A percentile compares a stretch with the other conserved stretches of the same genome.
Evolutionary conservation across 2,113 vertebrate species (phyloP).

Genomic region (Cochlearius cochlearius): DNA sequence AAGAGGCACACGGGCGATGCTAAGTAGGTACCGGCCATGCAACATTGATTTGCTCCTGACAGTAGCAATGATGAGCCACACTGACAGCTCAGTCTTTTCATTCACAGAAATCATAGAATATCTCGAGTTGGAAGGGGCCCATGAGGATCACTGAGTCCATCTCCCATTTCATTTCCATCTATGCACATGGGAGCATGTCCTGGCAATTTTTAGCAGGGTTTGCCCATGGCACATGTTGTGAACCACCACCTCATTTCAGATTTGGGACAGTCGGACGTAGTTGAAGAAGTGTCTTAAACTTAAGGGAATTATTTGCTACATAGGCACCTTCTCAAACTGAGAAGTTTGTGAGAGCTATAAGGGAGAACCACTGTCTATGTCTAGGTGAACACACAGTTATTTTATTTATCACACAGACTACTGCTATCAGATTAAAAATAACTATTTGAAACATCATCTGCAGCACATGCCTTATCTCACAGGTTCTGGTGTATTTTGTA

Average conservation of each 20-base stretch:
- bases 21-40: background rate
- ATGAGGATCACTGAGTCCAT: background rate
- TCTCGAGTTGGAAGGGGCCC: background rate
- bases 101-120: background rate
- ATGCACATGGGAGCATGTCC: background rate
- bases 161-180: background rate
- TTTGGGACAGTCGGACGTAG: background rate
- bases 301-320: background rate
- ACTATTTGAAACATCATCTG: background rate
- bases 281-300: background rate
- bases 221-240: background rate
- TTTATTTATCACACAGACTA: slow-evolving; percentile 18
- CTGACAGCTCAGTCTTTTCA: background rate
- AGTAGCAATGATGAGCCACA: background rate
- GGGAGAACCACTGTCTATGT: background rate
- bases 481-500: background rate
- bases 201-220: background rate
- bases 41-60: background rate
- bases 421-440: slow-evolving; percentile 7
- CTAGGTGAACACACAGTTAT: background rate
- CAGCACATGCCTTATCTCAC: background rate
- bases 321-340: background rate
- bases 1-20: background rate
- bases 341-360: background rate
- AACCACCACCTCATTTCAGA: background rate